Evolutionary conservation across 2,888 invertebrate species (phyloP), one percentile per base, ranked within the genome.

Genomic region (Eupithecia subumbrata): DNA sequence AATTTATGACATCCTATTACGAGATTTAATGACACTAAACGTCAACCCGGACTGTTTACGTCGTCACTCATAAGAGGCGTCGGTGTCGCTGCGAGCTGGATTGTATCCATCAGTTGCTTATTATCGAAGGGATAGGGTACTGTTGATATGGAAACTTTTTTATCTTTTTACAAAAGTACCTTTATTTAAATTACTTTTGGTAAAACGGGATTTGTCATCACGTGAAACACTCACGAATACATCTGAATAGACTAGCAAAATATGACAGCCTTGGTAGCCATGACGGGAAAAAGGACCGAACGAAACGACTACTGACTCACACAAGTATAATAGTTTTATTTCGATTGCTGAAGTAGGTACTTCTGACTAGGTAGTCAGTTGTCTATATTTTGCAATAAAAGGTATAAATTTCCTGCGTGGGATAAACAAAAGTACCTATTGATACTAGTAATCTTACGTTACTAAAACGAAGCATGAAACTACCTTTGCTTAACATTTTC

Each of bases 1-100:
- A 89, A 95, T 95, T 94, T 95, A 95, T 93, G 94, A 92, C 93
- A 92, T 92, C 94, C 94, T 94, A 94, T 93, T 94, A 94, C 92
- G 90, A 93, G 93, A 94, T 94, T 94, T 94, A 94, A 94, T 93
- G 95, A 95, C 92, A 92, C 91, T 91, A 91, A 90, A 90, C 90
- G 91, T 92, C 92, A 90, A 86, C 84, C 86, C 84, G 86, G 86
- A 86, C 88, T 88, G 90, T 89, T 90, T 88, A 85, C 86, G 85
- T 87, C 88, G 88, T 89, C 85, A 86, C 88, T 90, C 89, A 87
- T 85, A 77, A 79, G 84, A 84, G 80, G 83, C 84, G 83, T 81
- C 86, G n/a, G n/a, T 22, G n/a, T 67, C 37, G 34, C 34, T 11
- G 18, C 37, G 14, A 67, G 18, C 34, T 64, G 64, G 18, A 64